Base-by-base conservation (phyloP, 2,113 vertebrate genomes). In the Echinops telfairi region DNA sequence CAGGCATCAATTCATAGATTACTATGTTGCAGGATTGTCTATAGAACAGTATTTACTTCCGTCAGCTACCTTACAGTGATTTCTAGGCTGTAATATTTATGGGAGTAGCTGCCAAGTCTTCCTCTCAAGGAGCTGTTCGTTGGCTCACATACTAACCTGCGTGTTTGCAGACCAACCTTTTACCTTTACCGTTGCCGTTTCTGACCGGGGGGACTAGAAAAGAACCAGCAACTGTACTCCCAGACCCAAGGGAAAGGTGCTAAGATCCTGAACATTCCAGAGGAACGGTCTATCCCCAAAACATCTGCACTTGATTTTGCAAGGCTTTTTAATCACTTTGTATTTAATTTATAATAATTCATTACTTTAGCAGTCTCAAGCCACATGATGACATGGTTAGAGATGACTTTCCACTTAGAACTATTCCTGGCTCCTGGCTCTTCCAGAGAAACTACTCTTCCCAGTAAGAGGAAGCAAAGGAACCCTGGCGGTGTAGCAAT, bases 291-390 rank as follows among this genome's bases (percentile, higher is more conserved):
- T 23, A 79, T 33, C 20, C 17, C 3, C 58, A 83, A 84, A 96
- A 53, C 29, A 91, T 80, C 83, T 62, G 40, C 86, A 82, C 86
- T 71, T 75, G 16, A 84, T 60, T 40, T 92, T 70, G 25, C 57
- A 91, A 38, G 62, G 9, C 75, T 38, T 15, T 47, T 68, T 92
- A 89, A 43, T 40, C 94, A 81, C 29, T 76, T 92, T 89, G n/a
- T 60, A 47, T 38, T 89, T 93, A 77, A 92, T 70, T 91, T 25
- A 9, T 33, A 73, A 66, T 43, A 64, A 60, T 57, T 83, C 57
- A 79, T 89, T 43, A 76, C 40, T 93, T 92, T 57, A 92, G 62
- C 94, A 90, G 90, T 94, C 38, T 91, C 1, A 86, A 70, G 43
- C 17, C 78, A 60, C 80, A 17, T 23, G 79, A 47, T 81, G 70